Conservation (phyloP, 1,140 invertebrate genomes). For the Sipha flava region DNA sequence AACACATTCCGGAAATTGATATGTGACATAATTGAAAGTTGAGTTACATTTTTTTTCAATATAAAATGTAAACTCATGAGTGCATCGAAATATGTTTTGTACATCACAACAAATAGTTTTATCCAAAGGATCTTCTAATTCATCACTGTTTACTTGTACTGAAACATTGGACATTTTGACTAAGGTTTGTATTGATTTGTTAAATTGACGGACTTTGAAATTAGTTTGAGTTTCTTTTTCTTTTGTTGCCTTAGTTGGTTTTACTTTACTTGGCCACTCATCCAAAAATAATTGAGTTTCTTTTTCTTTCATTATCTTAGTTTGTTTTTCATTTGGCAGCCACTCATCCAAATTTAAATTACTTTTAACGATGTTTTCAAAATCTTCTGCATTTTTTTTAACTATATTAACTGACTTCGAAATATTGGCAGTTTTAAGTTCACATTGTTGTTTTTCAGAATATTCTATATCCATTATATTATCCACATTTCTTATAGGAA, state of each 20-base stretch:
- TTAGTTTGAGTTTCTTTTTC: background rate
- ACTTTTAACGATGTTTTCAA: background rate
- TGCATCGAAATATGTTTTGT: conserved; percentile 21
- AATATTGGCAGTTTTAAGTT: background rate
- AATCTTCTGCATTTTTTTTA: background rate
- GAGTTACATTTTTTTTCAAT: conserved; percentile 27
- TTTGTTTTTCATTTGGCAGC: background rate
- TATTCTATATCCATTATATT: background rate
- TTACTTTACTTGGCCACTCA: background rate
- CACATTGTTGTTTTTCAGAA: background rate
- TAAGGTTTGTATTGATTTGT: background rate
- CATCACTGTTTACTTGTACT: background rate
- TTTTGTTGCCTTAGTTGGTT: background rate
- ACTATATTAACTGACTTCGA: background rate
- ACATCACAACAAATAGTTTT: background rate
- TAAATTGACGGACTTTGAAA: background rate
- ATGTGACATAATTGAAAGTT: conserved; percentile 4
- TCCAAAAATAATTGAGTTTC: background rate
- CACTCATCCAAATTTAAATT: background rate
- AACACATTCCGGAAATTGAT: conserved; percentile 22
- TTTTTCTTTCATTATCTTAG: background rate
- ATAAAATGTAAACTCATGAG: conserved; percentile 3
- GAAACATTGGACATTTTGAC: background rate
- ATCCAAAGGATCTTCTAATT: background rate
- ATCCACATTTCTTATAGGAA: background rate